phyloP scores from a whole-genome alignment of 2,888 invertebrate species.

The Yponomeuta plumbellus region DNA sequence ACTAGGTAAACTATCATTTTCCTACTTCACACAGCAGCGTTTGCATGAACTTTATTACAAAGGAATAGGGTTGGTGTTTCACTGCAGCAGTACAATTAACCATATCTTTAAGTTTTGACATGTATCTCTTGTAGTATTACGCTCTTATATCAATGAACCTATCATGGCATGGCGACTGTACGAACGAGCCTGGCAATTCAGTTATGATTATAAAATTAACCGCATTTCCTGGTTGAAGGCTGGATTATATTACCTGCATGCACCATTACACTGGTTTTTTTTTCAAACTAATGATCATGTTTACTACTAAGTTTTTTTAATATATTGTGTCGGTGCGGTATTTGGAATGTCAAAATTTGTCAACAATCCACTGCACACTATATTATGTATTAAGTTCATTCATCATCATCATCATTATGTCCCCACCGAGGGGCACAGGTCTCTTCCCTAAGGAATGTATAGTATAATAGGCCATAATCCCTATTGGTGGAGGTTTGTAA shows the following conservation, averaged over 20 bases:
- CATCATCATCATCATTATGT: no score
- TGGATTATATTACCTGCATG: not conserved
- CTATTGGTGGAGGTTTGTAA: no score
- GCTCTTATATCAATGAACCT: not conserved
- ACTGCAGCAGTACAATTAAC: not conserved
- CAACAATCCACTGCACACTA: no score
- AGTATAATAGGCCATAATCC: no score
- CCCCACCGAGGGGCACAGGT: no score
- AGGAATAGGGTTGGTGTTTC: not conserved
- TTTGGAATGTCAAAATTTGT: no score
- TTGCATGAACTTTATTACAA: not conserved
- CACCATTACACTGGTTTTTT: not conserved
- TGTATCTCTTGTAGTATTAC: not conserved
- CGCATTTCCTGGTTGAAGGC: not conserved
- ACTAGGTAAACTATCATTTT: not conserved
- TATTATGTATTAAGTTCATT: no score
- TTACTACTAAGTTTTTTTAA: no score
- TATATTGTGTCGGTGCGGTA: no score
- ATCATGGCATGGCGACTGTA: not conserved
- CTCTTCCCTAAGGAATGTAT: no score
- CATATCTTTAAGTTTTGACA: not conserved
- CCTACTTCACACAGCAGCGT: not conserved
- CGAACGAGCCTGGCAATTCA: not conserved
- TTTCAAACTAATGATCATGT: not conserved
- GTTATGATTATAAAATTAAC: not conserved